Conservation (phyloP, 2,113 vertebrate species). For the Alaudala cheleensis region DNA sequence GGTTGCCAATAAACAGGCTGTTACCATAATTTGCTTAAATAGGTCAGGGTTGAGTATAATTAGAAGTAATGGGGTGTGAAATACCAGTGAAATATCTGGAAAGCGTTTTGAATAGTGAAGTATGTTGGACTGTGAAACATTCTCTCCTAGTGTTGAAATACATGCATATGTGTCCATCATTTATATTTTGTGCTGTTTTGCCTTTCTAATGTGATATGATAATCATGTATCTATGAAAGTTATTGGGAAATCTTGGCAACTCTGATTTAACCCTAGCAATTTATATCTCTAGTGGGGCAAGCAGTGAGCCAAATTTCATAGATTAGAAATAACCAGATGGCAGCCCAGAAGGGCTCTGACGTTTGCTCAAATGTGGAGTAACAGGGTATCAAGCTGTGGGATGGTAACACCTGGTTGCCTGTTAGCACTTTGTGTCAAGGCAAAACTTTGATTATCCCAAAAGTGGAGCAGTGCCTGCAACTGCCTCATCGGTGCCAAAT, state of each 20-base stretch:
- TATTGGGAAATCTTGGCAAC: neutral
- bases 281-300: neutral
- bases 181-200: constrained; percentile 15
- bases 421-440: constrained; percentile 40
- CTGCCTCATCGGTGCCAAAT: neutral
- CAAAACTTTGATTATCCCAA: constrained; percentile 26
- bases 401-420: constrained; percentile 28
- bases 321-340: constrained; percentile 50
- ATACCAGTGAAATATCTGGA: neutral
- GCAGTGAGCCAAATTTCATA: constrained; percentile 16
- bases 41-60: constrained; percentile 18
- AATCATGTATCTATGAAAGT: constrained; percentile 24
- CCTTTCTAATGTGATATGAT: constrained; percentile 34
- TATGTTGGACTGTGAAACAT: constrained; percentile 42
- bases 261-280: neutral
- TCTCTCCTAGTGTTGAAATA: constrained; percentile 6
- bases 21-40: constrained; percentile 8
- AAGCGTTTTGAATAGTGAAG: constrained; percentile 7
- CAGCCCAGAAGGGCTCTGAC: constrained; percentile 43
- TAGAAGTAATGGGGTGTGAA: constrained; percentile 21
- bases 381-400: constrained; percentile 27
- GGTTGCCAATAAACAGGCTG: neutral
- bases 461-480: constrained; percentile 11
- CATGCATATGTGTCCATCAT: constrained; percentile 28
- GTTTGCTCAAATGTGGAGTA: constrained; percentile 48